These are phyloP conservation scores for Harpagoxenus sublaevis DNA, from an alignment of 2,888 invertebrate genomes.

Conservation along the genomic window DNA sequence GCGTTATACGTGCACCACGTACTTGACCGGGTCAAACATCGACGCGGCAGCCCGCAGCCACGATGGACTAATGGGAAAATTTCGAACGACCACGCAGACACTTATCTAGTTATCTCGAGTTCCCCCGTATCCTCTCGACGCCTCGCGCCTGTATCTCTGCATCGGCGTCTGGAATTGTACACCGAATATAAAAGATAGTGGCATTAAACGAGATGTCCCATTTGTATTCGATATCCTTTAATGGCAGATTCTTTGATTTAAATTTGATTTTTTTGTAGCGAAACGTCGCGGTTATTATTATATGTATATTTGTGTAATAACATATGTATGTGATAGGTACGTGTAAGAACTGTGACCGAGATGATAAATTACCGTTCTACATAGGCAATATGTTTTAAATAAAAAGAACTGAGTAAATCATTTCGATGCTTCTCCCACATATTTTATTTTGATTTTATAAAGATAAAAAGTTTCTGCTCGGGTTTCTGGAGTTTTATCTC, in stretches of 20 bases:
- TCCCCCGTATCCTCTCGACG: neutral
- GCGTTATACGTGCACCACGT: constrained; percentile 29
- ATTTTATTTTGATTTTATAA: neutral
- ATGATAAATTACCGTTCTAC: neutral
- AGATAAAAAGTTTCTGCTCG: neutral
- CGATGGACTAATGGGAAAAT: constrained; percentile 37
- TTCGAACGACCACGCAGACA: constrained; percentile 25
- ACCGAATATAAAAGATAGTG: neutral
- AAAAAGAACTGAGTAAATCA: neutral
- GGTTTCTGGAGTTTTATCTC: too few species aligned
- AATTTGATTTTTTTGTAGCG: neutral
- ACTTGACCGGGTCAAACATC: constrained; percentile 51
- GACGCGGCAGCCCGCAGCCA: neutral
- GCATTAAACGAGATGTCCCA: neutral
- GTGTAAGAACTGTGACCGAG: neutral
- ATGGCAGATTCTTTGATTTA: neutral
- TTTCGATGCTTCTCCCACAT: neutral
- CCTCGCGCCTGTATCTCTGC: neutral
- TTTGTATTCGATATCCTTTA: neutral
- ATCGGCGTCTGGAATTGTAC: neutral
- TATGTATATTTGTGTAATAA: neutral
- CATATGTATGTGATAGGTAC: too few species aligned
- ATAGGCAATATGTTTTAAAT: neutral
- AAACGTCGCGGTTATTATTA: neutral
- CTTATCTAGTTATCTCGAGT: constrained; percentile 40